Base-by-base conservation (phyloP, 2,113 vertebrate species). In the Elachura formosa region DNA sequence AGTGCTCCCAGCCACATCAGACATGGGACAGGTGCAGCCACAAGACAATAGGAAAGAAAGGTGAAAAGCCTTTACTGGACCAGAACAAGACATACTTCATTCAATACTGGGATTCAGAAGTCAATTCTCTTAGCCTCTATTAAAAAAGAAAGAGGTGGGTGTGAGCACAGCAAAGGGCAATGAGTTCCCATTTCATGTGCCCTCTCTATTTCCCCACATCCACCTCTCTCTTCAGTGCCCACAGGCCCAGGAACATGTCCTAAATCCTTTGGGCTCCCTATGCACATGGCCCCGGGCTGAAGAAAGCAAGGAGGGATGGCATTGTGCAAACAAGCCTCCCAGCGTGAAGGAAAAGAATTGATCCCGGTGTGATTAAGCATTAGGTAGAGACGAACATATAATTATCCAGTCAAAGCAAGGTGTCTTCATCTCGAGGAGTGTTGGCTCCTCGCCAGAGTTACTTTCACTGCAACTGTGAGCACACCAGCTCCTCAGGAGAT, bases 361-460 rank as follows among this genome's bases (percentile, higher is more conserved):
- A 91, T 95, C 90, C 73, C 23, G 29, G 81, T 71, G 84, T 84
- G 94, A 94, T 93, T 84, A 93, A 91, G 93, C 89, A 54, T 64
- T 82, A 87, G 75, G 55, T 45, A 68, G 84, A 94, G 92, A 87
- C 0, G 40, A 96, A 90, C 87, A 31, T 38, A 14, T 48, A 95
- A 96, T 95, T 96, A 95, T 40, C 45, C 87, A 91, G 79, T 92
- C 96, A 96, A 96, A 96, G 93, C 95, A 87, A 92, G 72, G 88
- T 86, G 84, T 90, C 94, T 67, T 58, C 54, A 85, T 83, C 62
- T 34, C 1, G 0, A 17, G 7, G 43, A 83, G 41, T 13, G 2
- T 0, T 94, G 91, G 87, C 86, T 90, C 20, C 52, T 40, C 64
- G 90, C 92, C 94, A 92, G 90, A 84, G 62, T 45, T 84, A 28